These are phyloP conservation scores for Xylocopa sonorina DNA, from an alignment of 1,140 invertebrate genomes.

Conservation along the genomic window DNA sequence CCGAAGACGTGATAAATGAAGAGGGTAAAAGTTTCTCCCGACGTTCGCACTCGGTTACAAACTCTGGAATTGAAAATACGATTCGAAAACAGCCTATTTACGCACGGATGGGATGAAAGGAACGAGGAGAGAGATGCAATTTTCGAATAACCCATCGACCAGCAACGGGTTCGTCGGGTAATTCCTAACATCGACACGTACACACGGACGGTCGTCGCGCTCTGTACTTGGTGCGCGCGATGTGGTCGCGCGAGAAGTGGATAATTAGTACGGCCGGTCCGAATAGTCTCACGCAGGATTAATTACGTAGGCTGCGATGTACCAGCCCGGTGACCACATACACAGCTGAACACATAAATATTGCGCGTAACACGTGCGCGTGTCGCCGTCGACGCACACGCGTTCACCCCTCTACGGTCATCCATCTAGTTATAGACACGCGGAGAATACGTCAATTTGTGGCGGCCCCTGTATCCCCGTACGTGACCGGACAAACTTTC, in stretches of 20 bases:
- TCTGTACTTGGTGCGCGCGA: conserved; percentile 14
- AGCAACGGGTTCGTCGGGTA: not conserved
- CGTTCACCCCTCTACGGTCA: not conserved
- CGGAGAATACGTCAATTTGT: conserved; percentile 35
- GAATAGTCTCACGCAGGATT: conserved; percentile 63
- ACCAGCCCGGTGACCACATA: conserved; percentile 37
- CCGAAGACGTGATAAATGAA: not conserved
- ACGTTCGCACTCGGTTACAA: not conserved
- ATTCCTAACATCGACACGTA: not conserved
- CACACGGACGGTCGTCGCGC: not conserved
- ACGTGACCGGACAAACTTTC: conserved; percentile 30
- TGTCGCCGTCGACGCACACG: conserved; percentile 2
- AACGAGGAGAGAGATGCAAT: not conserved
- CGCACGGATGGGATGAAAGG: too few species aligned
- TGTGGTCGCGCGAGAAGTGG: conserved; percentile 61
- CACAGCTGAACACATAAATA: conserved; percentile 45
- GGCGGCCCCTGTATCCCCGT: not conserved
- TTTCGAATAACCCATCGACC: not conserved
- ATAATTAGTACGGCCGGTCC: conserved; percentile 62
- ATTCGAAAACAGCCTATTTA: too few species aligned
- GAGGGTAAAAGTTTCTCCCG: not conserved
- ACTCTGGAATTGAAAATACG: too few species aligned
- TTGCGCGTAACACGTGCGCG: conserved; percentile 29
- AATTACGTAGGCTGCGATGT: conserved; percentile 60
- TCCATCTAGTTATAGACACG: conserved; percentile 24